Evolutionary conservation across 2,797 vertebrate genomes (phyloP).

Genomic region (Anabacerthia variegaticeps): DNA sequence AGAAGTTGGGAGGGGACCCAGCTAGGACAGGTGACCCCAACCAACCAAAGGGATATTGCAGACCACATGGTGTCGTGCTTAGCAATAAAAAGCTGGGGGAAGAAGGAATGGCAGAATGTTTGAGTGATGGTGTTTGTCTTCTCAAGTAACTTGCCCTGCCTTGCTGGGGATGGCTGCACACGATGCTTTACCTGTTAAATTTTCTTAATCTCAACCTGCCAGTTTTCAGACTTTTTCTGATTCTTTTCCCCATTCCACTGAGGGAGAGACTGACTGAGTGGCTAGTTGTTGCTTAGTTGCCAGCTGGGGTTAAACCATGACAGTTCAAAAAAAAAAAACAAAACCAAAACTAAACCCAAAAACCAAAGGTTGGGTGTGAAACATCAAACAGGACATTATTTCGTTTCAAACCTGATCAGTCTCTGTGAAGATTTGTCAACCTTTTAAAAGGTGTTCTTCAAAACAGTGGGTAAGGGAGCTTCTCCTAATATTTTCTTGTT

Average conservation of each 20-base stretch:
- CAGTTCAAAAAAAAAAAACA: not conserved
- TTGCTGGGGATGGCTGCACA: not conserved
- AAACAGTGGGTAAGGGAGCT: not conserved
- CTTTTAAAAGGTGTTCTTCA: not conserved
- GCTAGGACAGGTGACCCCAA: not conserved
- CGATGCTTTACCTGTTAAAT: not conserved
- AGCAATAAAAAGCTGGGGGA: not conserved
- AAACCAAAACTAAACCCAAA: not conserved
- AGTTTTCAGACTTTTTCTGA: not conserved
- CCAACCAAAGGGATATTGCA: not conserved
- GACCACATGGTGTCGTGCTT: not conserved
- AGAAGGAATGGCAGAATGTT: not conserved
- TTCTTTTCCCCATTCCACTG: not conserved
- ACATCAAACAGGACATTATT: not conserved
- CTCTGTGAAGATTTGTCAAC: not conserved
- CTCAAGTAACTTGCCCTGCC: not conserved
- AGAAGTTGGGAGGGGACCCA: not conserved
- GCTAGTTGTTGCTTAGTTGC: not conserved
- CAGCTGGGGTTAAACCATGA: not conserved
- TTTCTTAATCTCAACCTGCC: not conserved
- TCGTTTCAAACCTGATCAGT: fast-evolving
- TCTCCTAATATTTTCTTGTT: not conserved
- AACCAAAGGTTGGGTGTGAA: not conserved
- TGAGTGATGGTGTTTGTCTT: not conserved
- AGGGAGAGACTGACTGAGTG: not conserved